Base-by-base conservation (phyloP, 2,888 invertebrate genomes). In the Ptychoptera contaminata region DNA sequence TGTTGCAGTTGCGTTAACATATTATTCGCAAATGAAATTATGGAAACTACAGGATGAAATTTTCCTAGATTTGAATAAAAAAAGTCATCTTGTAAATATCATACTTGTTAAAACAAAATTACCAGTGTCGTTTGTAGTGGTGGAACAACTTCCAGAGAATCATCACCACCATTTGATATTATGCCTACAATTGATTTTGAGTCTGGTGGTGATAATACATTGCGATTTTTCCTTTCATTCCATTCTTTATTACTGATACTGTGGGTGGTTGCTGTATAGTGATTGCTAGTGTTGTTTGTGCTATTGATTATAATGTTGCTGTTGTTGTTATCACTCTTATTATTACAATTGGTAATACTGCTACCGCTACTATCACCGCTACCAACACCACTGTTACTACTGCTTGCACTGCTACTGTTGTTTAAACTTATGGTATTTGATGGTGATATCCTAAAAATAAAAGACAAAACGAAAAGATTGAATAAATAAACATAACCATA, bases 41-140 rank as follows among this genome's bases (percentile, higher is more conserved):
- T n/a, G n/a, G n/a, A n/a, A n/a, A n/a, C n/a, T n/a, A n/a, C n/a
- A n/a, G n/a, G n/a, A n/a, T n/a, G n/a, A n/a, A n/a, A n/a, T n/a
- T n/a, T n/a, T n/a, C n/a, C n/a, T n/a, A n/a, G n/a, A n/a, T n/a
- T n/a, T n/a, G n/a, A n/a, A n/a, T n/a, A n/a, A n/a, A n/a, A n/a
- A n/a, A n/a, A n/a, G n/a, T n/a, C n/a, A n/a, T n/a, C n/a, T n/a
- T n/a, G n/a, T n/a, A n/a, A n/a, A n/a, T n/a, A n/a, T n/a, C n/a
- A n/a, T n/a, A n/a, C n/a, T 23, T 23, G 23, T 5, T 23, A 7
- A 23, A 23, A n/a, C n/a, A 23, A 23, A 16, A 37, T 42, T 42
- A 42, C 42, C 36, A 42, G 6, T 31, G 42, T 42, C 8, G 42
- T 42, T n/a, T 37, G 37, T 42, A 23, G 36, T 9, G 35, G 23